phyloP scores from a whole-genome alignment of 2,113 vertebrate species.

The human region DNA sequence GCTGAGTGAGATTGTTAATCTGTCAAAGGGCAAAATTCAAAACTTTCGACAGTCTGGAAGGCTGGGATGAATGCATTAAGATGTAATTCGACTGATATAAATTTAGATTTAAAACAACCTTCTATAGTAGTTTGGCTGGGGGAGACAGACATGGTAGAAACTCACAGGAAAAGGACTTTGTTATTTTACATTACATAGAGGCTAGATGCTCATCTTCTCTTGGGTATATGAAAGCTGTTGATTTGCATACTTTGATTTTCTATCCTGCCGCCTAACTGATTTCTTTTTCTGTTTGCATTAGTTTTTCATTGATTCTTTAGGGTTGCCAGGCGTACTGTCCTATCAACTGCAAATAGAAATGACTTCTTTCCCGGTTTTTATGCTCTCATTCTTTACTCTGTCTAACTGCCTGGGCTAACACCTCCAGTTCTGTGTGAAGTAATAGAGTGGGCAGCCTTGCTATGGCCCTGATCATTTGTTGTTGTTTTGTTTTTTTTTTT shows the following conservation, averaged over 20 bases:
- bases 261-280: neutral
- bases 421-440: neutral
- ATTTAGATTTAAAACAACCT: neutral
- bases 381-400: neutral
- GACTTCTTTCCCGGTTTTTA: neutral
- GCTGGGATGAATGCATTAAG: neutral
- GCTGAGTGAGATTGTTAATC: neutral
- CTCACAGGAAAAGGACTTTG: neutral
- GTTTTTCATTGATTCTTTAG: neutral
- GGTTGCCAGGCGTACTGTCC: neutral
- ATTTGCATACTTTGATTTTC: neutral
- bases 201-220: neutral
- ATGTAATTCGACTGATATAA: neutral
- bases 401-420: neutral
- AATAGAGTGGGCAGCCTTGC: neutral
- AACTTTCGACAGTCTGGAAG: neutral
- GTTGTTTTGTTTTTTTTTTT: neutral
- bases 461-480: neutral
- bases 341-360: neutral
- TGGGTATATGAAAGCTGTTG: neutral
- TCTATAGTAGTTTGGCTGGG: neutral
- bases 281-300: constrained; percentile 16
- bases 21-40: neutral
- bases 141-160: neutral
- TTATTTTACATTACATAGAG: accelerated